Conservation (phyloP, 92 coral and sea anemone genomes). For the Isaurus tuberculatus region DNA sequence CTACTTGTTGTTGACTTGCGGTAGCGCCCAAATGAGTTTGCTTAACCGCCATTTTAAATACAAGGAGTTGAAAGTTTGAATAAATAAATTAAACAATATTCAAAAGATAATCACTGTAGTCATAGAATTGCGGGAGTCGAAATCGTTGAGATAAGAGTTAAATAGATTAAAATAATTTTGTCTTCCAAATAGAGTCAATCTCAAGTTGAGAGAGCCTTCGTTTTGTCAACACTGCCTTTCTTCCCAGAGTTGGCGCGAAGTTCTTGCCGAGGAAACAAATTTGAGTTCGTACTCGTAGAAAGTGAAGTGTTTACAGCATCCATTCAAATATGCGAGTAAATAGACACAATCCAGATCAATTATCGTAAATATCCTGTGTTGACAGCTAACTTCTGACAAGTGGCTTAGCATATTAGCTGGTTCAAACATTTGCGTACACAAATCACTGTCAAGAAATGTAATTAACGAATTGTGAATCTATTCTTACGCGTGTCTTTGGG, state of each 20-base stretch:
- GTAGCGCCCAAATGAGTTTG: slow-evolving; percentile 37
- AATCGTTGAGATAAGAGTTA: slow-evolving; percentile 70
- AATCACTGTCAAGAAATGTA: slow-evolving; percentile 62
- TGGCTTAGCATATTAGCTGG: slow-evolving; percentile 79
- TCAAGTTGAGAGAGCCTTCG: neutral
- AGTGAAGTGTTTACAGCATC: slow-evolving; percentile 41
- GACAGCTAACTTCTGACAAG: slow-evolving; percentile 67
- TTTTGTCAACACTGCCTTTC: slow-evolving; percentile 7
- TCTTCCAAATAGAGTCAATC: slow-evolving; percentile 21
- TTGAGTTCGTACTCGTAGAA: slow-evolving; percentile 16
- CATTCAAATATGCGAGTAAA: slow-evolving; percentile 35
- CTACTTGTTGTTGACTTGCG: slow-evolving; percentile 43
- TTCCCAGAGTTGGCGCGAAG: slow-evolving; percentile 20
- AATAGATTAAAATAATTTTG: slow-evolving; percentile 62
- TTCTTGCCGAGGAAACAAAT: slow-evolving; percentile 23
- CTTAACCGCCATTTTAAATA: slow-evolving; percentile 45
- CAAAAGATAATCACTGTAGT: slow-evolving; percentile 37
- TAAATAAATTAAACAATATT: slow-evolving; percentile 47
- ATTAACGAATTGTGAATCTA: slow-evolving; percentile 58
- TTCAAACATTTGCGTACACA: slow-evolving; percentile 83
- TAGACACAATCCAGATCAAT: slow-evolving; percentile 67
- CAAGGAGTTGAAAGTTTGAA: slow-evolving; percentile 48
- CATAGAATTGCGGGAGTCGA: slow-evolving; percentile 48
- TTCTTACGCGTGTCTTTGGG: slow-evolving; percentile 87
- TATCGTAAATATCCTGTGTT: slow-evolving; percentile 68